These are phyloP conservation scores for Zaprionus lineosus DNA, from an alignment of 2,888 invertebrate genomes.

Conservation along the genomic window DNA sequence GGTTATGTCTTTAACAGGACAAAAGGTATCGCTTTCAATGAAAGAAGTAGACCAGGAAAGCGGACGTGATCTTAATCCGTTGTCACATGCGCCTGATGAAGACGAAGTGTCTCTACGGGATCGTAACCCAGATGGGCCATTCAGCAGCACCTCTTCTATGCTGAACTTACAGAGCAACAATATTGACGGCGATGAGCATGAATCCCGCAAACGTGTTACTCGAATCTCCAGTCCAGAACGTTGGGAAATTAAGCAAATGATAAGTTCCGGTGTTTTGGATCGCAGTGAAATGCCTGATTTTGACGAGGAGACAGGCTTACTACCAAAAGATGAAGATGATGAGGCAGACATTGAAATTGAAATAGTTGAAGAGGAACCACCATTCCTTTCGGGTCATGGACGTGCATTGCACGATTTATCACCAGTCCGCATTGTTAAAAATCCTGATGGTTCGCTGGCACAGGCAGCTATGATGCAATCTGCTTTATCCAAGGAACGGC, in stretches of 20 bases:
- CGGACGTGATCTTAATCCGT: conserved; percentile 96
- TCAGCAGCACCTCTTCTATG: conserved; percentile 85
- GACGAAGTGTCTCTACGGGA: conserved; percentile 84
- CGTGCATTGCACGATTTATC: conserved; percentile 95
- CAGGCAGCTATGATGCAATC: conserved; percentile 99
- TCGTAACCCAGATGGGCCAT: conserved; percentile 96
- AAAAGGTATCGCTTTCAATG: conserved; percentile 97
- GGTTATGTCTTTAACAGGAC: conserved; percentile 95
- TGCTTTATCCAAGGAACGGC: conserved; percentile 97
- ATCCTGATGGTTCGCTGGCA: conserved; percentile 99
- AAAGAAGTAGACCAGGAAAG: conserved; percentile 98
- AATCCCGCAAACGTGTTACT: conserved; percentile 92
- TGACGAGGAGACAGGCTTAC: conserved; percentile 95
- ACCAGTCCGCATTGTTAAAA: conserved; percentile 97
- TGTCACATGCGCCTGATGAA: conserved; percentile 87
- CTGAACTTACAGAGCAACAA: conserved; percentile 84
- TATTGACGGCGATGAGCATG: conserved; percentile 90
- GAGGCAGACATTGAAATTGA: conserved; percentile 99
- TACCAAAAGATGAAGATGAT: conserved; percentile 95
- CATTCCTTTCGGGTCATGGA: conserved; percentile 97
- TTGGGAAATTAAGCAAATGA: conserved; percentile 99
- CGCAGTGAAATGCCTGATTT: conserved; percentile 98
- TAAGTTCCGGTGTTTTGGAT: conserved; percentile 94
- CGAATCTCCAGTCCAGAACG: conserved; percentile 97
- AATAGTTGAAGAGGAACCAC: conserved; percentile 98